Base-by-base conservation (phyloP, 2,888 invertebrate species). In the Norana najaformis region DNA sequence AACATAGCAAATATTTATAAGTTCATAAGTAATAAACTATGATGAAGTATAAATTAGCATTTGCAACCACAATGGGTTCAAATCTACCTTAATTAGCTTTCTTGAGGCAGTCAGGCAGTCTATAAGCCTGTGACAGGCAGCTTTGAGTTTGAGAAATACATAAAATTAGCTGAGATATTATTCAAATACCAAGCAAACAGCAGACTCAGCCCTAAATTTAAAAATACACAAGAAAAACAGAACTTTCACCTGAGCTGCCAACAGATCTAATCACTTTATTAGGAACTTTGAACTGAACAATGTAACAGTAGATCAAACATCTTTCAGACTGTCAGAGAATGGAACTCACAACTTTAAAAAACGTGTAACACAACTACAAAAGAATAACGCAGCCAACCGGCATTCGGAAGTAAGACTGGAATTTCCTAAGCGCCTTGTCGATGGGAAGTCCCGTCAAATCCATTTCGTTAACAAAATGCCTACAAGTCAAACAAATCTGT, bases 401-500 rank as follows among this genome's bases (percentile, higher is more conserved):
- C 96, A 99, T 97, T 36, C 99, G 96, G 96, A 99, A 99, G 95
- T 97, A 97, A 0, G 98, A 97, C 95, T 99, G 98, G 96, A 99
- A 99, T 94, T 98, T 97, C 23, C 99, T 96, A 88, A 99, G 95
- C 0, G 99, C 99, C 92, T 98, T 97, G 95, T 99, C 99, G 13
- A 99, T 97, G 93, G 98, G 98, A 96, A 99, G 97, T 3, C 98
- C 98, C 6, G 98, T 97, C 41, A 99, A 96, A 94, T 99, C 99
- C 90, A 99, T 96, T 95, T 99, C 98, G 93, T 96, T 96, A 14
- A 98, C 97, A 95, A 96, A 96, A 92, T 95, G 95, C 91, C 96
- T 96, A 94, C 91, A 95, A 94, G 89, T 34, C 13, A 90, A 13
- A 83, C 47, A 36, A 14, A 38, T 35, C n/a, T 18, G 16, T 88